Base-by-base conservation (phyloP, 2,888 invertebrate species). In the Bembecia ichneumoniformis region DNA sequence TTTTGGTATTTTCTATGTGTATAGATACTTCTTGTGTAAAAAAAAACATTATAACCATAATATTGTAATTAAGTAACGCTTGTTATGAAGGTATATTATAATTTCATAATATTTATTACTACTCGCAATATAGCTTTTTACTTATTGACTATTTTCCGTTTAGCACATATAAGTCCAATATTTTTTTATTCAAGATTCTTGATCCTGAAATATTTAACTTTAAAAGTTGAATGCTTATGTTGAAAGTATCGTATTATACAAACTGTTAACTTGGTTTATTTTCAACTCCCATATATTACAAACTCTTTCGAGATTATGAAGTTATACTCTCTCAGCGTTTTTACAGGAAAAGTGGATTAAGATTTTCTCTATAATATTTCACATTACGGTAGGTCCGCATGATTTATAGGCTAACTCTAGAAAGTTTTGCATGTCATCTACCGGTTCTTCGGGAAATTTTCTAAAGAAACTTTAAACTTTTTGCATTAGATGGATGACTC, bases 401-500 rank as follows among this genome's bases (percentile, higher is more conserved):
- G 83, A 84, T 83, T 83, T 83, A 82, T 82, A 78, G 82, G 77
- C 68, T 67, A 81, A 84, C 74, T 83, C 81, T 58, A 54, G 59
- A 62, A 82, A 83, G 70, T 83, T 84, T 68, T 68, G 78, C 81
- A 82, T 84, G 82, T 82, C 84, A 83, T 83, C 81, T 67, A 71
- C 76, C 71, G 74, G 75, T 66, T 78, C 74, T 71, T 70, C 68
- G 72, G 65, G 58, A 73, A 74, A 69, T 76, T 77, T 77, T 72
- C 69, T 68, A 71, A 74, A 71, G 75, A 65, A 82, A 79, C 71
- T 80, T 81, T 75, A 74, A 80, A 79, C 73, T 80, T 81, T 77
- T 76, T 77, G 77, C 79, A 73, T 80, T 76, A 79, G 74, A 70
- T 65, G 68, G 71, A 77, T 74, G 73, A 68, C 57, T 56, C 58